Percentiles rank a stretch among this genome's conserved stretches.
phyloP scores from a whole-genome alignment of 1,140 invertebrate genomes.

The Calliphora vicina region DNA sequence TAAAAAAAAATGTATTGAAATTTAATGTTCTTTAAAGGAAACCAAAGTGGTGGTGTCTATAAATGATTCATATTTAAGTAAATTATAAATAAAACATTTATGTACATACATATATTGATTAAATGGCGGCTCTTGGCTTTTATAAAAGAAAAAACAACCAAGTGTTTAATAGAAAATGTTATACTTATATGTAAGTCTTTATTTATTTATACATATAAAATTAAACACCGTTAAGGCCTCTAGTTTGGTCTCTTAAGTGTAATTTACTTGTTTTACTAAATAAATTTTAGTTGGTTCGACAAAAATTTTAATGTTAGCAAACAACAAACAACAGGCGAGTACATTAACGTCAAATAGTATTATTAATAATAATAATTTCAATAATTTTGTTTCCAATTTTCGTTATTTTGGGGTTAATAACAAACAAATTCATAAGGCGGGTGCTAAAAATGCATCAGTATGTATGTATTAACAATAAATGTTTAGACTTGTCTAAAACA shows the following conservation, averaged over 20 bases:
- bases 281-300: background rate
- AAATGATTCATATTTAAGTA: too few relatives aligned
- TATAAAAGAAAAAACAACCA: background rate
- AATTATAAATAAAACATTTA: background rate
- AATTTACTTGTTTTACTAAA: background rate
- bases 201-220: too few relatives aligned
- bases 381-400: background rate
- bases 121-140: background rate
- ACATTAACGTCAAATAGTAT: background rate
- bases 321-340: background rate
- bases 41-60: too few relatives aligned
- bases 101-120: background rate
- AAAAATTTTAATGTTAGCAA: background rate
- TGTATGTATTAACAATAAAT: too few relatives aligned
- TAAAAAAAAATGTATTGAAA: background rate
- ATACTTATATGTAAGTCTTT: too few relatives aligned
- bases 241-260: too few relatives aligned
- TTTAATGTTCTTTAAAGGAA: background rate
- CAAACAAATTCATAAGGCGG: background rate
- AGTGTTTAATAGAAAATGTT: background rate
- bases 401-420: background rate
- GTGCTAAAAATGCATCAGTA: too few relatives aligned
- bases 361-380: background rate
- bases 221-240: too few relatives aligned
- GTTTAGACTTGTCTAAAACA: too few relatives aligned